Percentiles rank a stretch among this genome's conserved stretches.
These are phyloP conservation scores for Megathymus violae DNA, from an alignment of 1,140 invertebrate species.

Conservation along the genomic window DNA sequence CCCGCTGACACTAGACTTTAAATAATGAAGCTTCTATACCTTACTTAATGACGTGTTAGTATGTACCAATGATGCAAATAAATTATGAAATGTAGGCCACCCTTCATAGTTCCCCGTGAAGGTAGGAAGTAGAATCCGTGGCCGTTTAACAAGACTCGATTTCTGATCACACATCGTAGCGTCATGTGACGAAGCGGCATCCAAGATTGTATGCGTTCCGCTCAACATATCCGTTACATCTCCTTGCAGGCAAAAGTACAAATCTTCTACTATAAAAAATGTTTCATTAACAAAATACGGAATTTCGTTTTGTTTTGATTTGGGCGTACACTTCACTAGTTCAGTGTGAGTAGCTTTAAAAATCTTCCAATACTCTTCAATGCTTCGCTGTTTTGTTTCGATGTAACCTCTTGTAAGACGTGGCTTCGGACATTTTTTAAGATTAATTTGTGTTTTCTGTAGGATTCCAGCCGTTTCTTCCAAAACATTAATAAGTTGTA, in stretches of 20 bases:
- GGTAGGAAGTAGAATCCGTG: conserved; percentile 22
- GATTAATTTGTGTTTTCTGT: conserved; percentile 21
- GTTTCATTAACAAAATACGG: conserved; percentile 26
- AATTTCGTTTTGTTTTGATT: neutral
- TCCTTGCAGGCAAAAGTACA: conserved; percentile 19
- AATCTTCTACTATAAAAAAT: conserved; percentile 13
- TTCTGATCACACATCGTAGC: neutral
- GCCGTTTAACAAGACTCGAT: conserved; percentile 16
- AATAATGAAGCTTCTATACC: conserved; percentile 25
- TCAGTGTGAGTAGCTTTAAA: no score
- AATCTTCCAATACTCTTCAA: conserved; percentile 16
- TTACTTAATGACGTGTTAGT: conserved; percentile 16
- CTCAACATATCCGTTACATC: conserved; percentile 18
- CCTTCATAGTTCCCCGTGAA: conserved; percentile 32
- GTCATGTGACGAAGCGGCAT: neutral
- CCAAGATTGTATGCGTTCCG: neutral
- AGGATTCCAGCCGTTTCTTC: conserved; percentile 20
- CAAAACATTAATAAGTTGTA: neutral
- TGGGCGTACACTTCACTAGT: conserved; percentile 2
- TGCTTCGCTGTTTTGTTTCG: neutral
- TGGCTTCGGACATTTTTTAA: conserved; percentile 19
- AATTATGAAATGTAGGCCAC: conserved; percentile 32
- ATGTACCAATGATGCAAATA: conserved; percentile 35
- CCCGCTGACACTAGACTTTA: neutral
- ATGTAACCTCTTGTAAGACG: conserved; percentile 21